These are phyloP conservation scores for Glareola pratincola DNA, from an alignment of 2,113 vertebrate species.

Conservation along the genomic window DNA sequence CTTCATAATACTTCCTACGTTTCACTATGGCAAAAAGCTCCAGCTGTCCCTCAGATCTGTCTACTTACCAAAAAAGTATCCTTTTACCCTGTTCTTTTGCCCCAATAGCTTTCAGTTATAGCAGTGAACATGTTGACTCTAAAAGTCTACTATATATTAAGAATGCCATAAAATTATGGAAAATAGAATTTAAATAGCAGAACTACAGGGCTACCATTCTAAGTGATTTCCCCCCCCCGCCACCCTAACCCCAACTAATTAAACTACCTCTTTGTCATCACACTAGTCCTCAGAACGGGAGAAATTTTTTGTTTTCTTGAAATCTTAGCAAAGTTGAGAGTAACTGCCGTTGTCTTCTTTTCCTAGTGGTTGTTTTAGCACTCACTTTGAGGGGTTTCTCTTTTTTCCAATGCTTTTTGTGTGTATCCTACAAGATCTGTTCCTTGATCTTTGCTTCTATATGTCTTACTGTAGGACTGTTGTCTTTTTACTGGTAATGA, in stretches of 20 bases:
- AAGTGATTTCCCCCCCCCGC: neutral
- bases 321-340: neutral
- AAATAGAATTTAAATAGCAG: neutral
- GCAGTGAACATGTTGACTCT: neutral
- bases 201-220: neutral
- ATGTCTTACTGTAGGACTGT: neutral
- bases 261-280: neutral
- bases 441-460: neutral
- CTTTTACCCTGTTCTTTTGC: neutral
- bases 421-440: rapidly evolving
- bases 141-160: neutral
- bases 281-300: neutral
- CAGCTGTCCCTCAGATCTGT: neutral
- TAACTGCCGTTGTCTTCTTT: neutral
- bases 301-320: neutral
- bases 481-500: neutral
- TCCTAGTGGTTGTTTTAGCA: neutral
- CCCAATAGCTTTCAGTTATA: neutral
- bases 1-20: neutral
- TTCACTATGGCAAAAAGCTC: neutral
- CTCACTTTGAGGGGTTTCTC: neutral
- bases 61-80: neutral
- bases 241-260: rapidly evolving
- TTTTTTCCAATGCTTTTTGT: neutral
- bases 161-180: neutral